A percentile compares a stretch with the other conserved stretches of the same genome.
These are phyloP conservation scores for Masnerella sp. DNA, from an alignment of 2,888 invertebrate genomes.

Conservation along the genomic window DNA sequence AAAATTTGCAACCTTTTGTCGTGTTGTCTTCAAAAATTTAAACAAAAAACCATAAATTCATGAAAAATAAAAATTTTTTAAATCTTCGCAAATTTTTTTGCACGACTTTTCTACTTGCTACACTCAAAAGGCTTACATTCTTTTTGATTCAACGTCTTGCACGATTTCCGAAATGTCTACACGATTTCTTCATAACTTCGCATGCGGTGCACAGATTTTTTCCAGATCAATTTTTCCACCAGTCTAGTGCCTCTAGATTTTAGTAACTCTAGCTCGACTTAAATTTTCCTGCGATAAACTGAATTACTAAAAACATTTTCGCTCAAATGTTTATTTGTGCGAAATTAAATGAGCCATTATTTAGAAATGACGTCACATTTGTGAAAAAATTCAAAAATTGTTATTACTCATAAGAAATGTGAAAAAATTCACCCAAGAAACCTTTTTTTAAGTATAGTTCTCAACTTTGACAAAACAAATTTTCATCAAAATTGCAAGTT, in stretches of 20 bases:
- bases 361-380: too few species aligned
- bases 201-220: constrained; percentile 37
- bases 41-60: neutral
- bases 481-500: too few species aligned
- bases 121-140: constrained; percentile 34
- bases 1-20: constrained; percentile 19
- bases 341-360: too few species aligned
- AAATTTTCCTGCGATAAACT: too few species aligned
- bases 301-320: too few species aligned
- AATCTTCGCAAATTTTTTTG: constrained; percentile 19
- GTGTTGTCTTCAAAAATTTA: constrained; percentile 43
- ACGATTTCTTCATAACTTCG: constrained; percentile 40
- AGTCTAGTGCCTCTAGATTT: constrained; percentile 25
- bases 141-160: constrained; percentile 21
- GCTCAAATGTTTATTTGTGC: too few species aligned
- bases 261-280: constrained; percentile 39
- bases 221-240: constrained; percentile 16
- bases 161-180: constrained; percentile 37
- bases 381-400: too few species aligned
- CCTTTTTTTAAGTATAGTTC: too few species aligned
- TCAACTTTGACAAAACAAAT: too few species aligned
- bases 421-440: too few species aligned
- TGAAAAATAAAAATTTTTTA: constrained; percentile 9
- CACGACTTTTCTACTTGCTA: constrained; percentile 38
- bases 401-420: too few species aligned